Evolutionary conservation across 2,797 vertebrate species (phyloP).

Genomic region (Anas acuta): DNA sequence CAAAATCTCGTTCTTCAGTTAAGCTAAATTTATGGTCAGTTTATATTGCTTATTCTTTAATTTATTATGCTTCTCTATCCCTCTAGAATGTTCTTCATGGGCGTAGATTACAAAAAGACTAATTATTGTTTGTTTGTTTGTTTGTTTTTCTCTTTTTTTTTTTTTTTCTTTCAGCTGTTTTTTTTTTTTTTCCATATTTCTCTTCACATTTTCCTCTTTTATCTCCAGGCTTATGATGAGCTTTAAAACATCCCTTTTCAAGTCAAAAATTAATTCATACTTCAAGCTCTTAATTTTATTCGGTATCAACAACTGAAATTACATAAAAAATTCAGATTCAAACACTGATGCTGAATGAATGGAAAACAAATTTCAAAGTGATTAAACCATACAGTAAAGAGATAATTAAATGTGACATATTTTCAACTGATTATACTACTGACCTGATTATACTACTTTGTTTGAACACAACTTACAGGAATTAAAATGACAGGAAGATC

Average conservation of each 20-base stretch:
- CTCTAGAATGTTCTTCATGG: not conserved
- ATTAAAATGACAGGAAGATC: not conserved
- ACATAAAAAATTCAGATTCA: not conserved
- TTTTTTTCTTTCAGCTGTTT: too few relatives aligned
- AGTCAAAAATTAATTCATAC: not conserved
- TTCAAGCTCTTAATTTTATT: not conserved
- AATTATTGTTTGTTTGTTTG: too few relatives aligned
- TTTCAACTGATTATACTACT: not conserved
- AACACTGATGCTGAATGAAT: not conserved
- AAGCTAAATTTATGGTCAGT: not conserved
- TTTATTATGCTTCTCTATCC: not conserved
- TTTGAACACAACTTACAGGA: not conserved
- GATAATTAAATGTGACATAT: not conserved
- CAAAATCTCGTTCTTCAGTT: not conserved
- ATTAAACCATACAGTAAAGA: not conserved
- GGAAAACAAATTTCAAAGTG: not conserved
- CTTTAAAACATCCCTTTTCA: not conserved
- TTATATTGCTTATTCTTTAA: not conserved
- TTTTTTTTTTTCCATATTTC: not conserved
- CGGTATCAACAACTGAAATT: not conserved
- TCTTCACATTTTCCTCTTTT: not conserved
- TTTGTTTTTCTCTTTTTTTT: too few relatives aligned
- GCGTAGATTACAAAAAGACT: not conserved
- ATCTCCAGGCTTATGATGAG: fast-evolving
- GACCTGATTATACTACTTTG: not conserved